phyloP scores from a whole-genome alignment of 2,113 vertebrate genomes.

The Hippoglossus stenolepis region DNA sequence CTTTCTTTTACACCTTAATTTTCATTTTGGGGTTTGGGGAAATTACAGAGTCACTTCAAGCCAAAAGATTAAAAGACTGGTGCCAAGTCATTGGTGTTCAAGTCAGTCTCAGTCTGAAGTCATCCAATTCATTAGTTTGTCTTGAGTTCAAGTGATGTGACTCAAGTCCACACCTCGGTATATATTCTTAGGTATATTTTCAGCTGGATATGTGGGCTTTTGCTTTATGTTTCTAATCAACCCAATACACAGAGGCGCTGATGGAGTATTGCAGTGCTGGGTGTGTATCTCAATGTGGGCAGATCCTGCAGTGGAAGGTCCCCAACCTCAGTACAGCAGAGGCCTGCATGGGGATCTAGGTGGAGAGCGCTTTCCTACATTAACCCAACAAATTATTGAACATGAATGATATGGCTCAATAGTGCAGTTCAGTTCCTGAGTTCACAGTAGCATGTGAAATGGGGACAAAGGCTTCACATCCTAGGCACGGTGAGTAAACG shows the following conservation, averaged over 20 bases:
- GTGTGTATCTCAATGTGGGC: slow-evolving; percentile 27
- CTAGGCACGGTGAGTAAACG: not conserved
- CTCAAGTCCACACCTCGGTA: not conserved
- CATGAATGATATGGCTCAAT: not conserved
- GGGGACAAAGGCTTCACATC: slow-evolving; percentile 41
- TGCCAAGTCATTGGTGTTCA: no score
- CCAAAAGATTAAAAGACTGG: no score
- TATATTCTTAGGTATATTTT: not conserved
- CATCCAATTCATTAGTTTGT: not conserved
- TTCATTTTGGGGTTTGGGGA: no score
- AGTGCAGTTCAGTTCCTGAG: slow-evolving; percentile 4
- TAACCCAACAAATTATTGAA: slow-evolving; percentile 28
- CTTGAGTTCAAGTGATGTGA: not conserved
- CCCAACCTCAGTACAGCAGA: slow-evolving; percentile 17
- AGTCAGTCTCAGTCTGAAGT: no score
- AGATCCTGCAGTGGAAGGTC: no score
- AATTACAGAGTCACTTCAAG: no score
- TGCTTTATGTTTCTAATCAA: slow-evolving; percentile 37
- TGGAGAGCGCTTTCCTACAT: slow-evolving; percentile 24
- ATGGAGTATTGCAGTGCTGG: slow-evolving; percentile 36
- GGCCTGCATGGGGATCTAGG: slow-evolving; percentile 22
- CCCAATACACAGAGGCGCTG: slow-evolving; percentile 25
- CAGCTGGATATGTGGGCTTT: slow-evolving; percentile 30
- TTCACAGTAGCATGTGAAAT: slow-evolving; percentile 20
- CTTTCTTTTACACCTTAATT: no score